Conservation (phyloP, 53 echinoderm and acorn worm species). For the Hippasteria phrygiana region DNA sequence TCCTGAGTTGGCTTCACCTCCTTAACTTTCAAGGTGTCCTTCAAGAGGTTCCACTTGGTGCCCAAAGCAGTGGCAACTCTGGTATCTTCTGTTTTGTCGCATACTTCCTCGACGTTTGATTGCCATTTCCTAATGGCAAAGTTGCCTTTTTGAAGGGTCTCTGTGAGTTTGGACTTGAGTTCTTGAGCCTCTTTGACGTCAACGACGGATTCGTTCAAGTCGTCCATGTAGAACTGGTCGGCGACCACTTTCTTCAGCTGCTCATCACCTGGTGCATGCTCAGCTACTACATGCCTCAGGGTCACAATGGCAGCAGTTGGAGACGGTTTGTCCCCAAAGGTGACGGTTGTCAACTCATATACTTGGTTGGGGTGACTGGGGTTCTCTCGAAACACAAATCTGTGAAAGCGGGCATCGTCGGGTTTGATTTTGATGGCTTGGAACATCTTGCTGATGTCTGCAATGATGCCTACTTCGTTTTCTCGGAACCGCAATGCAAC, state of each 20-base stretch:
- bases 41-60: conserved; percentile 51
- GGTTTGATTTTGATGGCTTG: conserved; percentile 64
- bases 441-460: conserved; percentile 68
- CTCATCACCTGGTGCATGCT: conserved; percentile 56
- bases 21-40: conserved; percentile 64
- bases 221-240: conserved; percentile 67
- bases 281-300: conserved; percentile 68
- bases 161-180: conserved; percentile 59
- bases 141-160: conserved; percentile 66
- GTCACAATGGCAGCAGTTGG: conserved; percentile 84
- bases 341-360: conserved; percentile 69
- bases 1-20: conserved; percentile 16
- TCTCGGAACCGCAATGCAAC: conserved; percentile 65
- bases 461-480: conserved; percentile 79
- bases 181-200: conserved; percentile 52
- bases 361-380: conserved; percentile 76
- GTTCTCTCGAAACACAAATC: conserved; percentile 73
- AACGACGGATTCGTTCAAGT: conserved; percentile 62
- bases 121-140: conserved; percentile 60
- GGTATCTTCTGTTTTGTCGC: conserved; percentile 50
- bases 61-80: conserved; percentile 54
- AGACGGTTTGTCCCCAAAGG: conserved; percentile 86
- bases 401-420: conserved; percentile 62
- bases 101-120: conserved; percentile 55
- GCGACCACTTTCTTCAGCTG: conserved; percentile 70